Evolutionary conservation across 2,888 invertebrate genomes (phyloP).

Genomic region (Eumerus sabulonum): DNA sequence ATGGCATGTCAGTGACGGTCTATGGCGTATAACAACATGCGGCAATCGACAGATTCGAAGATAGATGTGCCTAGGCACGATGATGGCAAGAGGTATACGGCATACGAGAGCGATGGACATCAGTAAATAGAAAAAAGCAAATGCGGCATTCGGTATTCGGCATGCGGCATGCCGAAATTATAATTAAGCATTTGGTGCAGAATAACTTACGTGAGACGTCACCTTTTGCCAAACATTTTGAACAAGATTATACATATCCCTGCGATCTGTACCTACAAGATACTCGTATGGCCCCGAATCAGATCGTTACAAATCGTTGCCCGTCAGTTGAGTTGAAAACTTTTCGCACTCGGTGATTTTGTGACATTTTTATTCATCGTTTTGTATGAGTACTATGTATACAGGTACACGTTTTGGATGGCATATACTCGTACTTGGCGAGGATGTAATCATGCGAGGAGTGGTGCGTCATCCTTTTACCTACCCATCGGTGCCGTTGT

Average conservation of each 20-base stretch:
- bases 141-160: neutral
- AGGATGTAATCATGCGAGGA: no score
- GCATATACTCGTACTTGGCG: no score
- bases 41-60: no score
- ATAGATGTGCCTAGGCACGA: no score
- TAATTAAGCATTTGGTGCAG: slow-evolving; percentile 68
- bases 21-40: no score
- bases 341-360: slow-evolving; percentile 39
- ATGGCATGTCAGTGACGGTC: slow-evolving; percentile 2
- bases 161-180: slow-evolving; percentile 47
- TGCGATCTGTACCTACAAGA: slow-evolving; percentile 2
- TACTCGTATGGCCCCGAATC: slow-evolving; percentile 55
- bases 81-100: neutral
- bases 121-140: neutral
- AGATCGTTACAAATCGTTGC: slow-evolving; percentile 67
- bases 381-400: neutral
- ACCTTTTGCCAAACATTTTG: slow-evolving; percentile 66
- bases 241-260: slow-evolving; percentile 58
- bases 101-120: neutral
- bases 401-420: no score
- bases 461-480: no score
- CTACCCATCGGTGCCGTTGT: slow-evolving; percentile 11
- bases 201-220: slow-evolving; percentile 67
- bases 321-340: slow-evolving; percentile 52
- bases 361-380: slow-evolving; percentile 29